Base-by-base conservation (phyloP, 2,888 invertebrate genomes). In the Erpobdella octoculata region DNA sequence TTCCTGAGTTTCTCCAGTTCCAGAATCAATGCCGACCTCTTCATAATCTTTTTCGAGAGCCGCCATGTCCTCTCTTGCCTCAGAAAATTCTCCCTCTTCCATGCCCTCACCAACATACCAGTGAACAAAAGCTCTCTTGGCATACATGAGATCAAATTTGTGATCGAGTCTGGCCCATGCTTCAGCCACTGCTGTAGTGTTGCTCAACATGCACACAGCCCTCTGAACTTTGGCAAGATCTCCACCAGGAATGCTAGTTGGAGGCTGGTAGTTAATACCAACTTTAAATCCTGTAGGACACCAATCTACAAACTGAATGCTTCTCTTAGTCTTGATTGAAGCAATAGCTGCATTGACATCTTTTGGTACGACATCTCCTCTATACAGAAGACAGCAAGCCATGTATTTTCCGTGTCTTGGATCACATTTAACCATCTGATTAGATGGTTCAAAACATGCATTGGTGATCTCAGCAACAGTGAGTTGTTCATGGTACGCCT, bases 311-410 rank as follows among this genome's bases (percentile, higher is more conserved):
- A 73, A 75, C 70, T 76, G 75, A 64, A 76, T 73, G 46, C 71
- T 70, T 78, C 81, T 59, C 76, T 81, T 81, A 71, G 80, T 80
- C 77, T 81, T 81, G 77, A 81, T 81, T 73, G 79, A 78, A 48
- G 80, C 80, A 71, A 81, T 81, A 75, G 89, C 87, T 0, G 91
- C 91, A 64, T 77, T 76, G 69, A 79, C 79, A 59, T 79, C 93
- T 86, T 93, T 94, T 74, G 94, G 87, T 92, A 94, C 93, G 74
- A 93, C 93, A 84, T 93, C 93, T 74, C 93, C 93, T 80, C 93
- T 80, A 87, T 93, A 94, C 86, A 94, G 86, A 90, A 94, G 91
- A 85, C 93, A 93, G 83, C 93, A 93, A 28, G 93, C 93, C 93
- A 93, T 90, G 81, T 91, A 91, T 71, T 77, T 77, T 59, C 77